These are phyloP conservation scores for Dryadula phaetusa DNA, from an alignment of 2,888 invertebrate genomes.

Conservation along the genomic window DNA sequence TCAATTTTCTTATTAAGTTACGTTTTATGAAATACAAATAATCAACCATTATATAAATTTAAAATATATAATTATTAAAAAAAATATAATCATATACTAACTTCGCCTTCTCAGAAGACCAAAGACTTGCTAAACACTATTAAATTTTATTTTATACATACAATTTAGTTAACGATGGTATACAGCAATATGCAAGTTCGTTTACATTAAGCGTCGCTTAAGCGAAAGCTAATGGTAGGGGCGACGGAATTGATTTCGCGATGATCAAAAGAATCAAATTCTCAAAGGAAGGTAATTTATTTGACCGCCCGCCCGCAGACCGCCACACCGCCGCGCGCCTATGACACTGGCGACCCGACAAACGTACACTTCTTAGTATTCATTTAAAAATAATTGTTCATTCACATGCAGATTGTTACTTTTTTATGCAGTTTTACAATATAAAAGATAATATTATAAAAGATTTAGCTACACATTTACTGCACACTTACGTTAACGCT, in stretches of 20 bases:
- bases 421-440: not conserved
- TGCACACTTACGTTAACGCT: not conserved
- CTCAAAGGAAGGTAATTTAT: slow-evolving; percentile 73
- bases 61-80: too few relatives aligned
- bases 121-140: not conserved
- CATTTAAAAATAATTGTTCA: slow-evolving; percentile 15
- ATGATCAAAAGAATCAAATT: slow-evolving; percentile 75
- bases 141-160: not conserved
- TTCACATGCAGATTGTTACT: slow-evolving; percentile 1
- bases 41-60: too few relatives aligned
- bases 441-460: not conserved
- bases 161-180: not conserved
- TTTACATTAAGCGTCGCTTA: slow-evolving; percentile 38
- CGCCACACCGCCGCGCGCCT: slow-evolving; percentile 43
- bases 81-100: too few relatives aligned
- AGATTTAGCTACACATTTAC: not conserved
- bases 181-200: slow-evolving; percentile 10
- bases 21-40: too few relatives aligned
- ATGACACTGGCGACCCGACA: slow-evolving; percentile 16
- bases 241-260: slow-evolving; percentile 69
- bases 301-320: slow-evolving; percentile 63
- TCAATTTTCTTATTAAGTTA: too few relatives aligned
- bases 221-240: slow-evolving; percentile 49
- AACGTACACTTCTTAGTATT: slow-evolving; percentile 31
- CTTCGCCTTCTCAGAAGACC: too few relatives aligned